phyloP scores from a whole-genome alignment of 2,888 invertebrate genomes.

The Sesamia inferens region DNA sequence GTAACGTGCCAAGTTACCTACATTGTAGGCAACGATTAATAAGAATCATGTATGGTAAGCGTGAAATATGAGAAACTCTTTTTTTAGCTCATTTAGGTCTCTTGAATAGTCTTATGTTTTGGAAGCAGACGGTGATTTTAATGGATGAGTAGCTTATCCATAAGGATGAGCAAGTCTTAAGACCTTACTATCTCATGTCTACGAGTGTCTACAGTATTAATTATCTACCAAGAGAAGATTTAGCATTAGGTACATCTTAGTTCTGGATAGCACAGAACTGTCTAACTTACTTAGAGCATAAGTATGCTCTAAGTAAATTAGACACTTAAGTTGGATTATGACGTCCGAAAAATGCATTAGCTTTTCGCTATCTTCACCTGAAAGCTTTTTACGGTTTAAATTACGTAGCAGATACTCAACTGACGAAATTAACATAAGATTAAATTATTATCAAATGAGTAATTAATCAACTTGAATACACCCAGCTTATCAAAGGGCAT shows the following conservation, averaged over 20 bases:
- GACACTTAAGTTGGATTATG: neutral
- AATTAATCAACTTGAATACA: slow-evolving; percentile 9
- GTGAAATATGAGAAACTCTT: slow-evolving; percentile 19
- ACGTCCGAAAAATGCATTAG: neutral
- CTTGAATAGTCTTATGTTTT: slow-evolving; percentile 48
- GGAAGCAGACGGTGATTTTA: neutral
- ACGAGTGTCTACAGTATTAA: slow-evolving; percentile 5
- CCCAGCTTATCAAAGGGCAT: slow-evolving; percentile 13
- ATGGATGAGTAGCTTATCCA: neutral
- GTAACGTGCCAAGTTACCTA: slow-evolving; percentile 1
- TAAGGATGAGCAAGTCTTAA: no score
- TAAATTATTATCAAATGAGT: slow-evolving; percentile 6
- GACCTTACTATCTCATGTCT: no score
- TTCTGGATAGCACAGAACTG: neutral
- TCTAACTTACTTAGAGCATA: neutral
- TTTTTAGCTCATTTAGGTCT: neutral
- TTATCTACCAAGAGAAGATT: slow-evolving; percentile 14
- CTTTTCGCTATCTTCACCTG: neutral
- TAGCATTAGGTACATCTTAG: neutral
- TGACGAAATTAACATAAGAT: neutral
- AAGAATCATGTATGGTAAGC: slow-evolving; percentile 6
- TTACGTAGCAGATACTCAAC: neutral
- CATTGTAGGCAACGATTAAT: slow-evolving; percentile 28
- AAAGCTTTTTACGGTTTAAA: neutral
- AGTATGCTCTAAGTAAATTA: neutral